Percentiles rank a stretch among this genome's conserved stretches.
phyloP scores from a whole-genome alignment of 1,140 invertebrate genomes.

The Lepidostoma basale region DNA sequence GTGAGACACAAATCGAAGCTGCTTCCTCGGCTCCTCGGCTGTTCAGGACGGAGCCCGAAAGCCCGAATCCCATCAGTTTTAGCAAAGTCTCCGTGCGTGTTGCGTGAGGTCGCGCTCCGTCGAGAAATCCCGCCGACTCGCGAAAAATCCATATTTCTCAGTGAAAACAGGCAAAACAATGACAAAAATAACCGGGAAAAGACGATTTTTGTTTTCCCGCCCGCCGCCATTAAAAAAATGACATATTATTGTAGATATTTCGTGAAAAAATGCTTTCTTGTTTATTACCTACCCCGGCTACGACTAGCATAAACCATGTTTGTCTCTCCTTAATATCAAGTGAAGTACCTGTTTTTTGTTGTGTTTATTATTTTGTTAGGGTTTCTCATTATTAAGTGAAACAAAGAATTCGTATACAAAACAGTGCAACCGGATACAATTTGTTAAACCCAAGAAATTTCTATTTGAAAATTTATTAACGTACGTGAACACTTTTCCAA shows the following conservation, averaged over 20 bases:
- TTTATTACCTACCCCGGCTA: slow-evolving; percentile 17
- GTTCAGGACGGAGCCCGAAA: not conserved
- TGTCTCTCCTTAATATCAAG: not conserved
- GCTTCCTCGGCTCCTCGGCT: not conserved
- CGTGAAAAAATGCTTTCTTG: slow-evolving; percentile 23
- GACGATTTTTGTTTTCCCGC: too few species aligned
- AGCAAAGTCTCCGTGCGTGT: not conserved
- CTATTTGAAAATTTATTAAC: too few species aligned
- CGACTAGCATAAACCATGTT: not conserved
- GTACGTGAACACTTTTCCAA: too few species aligned
- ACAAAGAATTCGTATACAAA: too few species aligned
- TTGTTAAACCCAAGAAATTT: too few species aligned
- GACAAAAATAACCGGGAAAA: not conserved
- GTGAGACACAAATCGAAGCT: slow-evolving; percentile 27
- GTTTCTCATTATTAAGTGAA: too few species aligned
- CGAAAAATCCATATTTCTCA: not conserved
- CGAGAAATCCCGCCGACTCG: not conserved
- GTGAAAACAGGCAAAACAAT: not conserved
- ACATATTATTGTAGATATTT: not conserved
- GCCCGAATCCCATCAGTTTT: slow-evolving; percentile 4
- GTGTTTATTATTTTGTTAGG: not conserved
- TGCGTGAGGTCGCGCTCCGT: not conserved
- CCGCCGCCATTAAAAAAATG: not conserved
- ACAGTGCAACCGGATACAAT: too few species aligned
- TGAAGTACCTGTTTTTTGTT: not conserved